phyloP scores from a whole-genome alignment of 1,140 invertebrate species.

The Saxidomus purpurata region DNA sequence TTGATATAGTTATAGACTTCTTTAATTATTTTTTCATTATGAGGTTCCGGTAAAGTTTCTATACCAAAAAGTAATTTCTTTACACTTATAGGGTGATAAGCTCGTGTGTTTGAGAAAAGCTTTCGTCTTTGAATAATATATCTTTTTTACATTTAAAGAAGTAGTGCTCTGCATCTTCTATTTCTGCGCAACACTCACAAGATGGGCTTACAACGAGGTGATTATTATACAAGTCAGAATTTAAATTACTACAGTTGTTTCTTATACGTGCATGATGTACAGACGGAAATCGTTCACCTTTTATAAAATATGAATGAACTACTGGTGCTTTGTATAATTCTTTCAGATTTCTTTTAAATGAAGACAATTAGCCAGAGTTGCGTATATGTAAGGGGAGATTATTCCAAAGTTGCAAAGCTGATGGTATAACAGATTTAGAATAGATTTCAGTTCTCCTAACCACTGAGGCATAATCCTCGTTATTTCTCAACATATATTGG shows the following conservation, averaged over 20 bases:
- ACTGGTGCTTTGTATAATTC: neutral
- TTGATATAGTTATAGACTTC: slow-evolving; percentile 27
- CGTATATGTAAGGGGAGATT: slow-evolving; percentile 15
- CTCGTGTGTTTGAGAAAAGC: neutral
- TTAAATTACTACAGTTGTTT: slow-evolving; percentile 36
- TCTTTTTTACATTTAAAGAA: slow-evolving; percentile 14
- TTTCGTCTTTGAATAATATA: neutral
- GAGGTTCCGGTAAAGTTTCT: neutral
- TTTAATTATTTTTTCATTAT: slow-evolving; percentile 13
- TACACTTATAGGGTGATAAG: neutral
- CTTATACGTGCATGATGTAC: slow-evolving; percentile 24
- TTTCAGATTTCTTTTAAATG: slow-evolving; percentile 30
- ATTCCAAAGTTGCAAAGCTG: slow-evolving; percentile 17
- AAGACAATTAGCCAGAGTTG: neutral
- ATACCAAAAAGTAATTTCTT: neutral
- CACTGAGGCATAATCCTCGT: neutral
- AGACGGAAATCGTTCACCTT: neutral
- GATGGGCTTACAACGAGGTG: neutral
- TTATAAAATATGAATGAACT: slow-evolving; percentile 7
- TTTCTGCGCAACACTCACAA: neutral
- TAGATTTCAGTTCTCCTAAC: neutral
- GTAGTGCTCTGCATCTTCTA: slow-evolving; percentile 27
- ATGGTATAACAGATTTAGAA: slow-evolving; percentile 25
- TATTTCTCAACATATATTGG: slow-evolving; percentile 2
- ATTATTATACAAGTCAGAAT: slow-evolving; percentile 11